A percentile compares a stretch with the other conserved stretches of the same genome.
phyloP scores from a whole-genome alignment of 2,888 invertebrate genomes.

The Perizoma flavofasciatum region DNA sequence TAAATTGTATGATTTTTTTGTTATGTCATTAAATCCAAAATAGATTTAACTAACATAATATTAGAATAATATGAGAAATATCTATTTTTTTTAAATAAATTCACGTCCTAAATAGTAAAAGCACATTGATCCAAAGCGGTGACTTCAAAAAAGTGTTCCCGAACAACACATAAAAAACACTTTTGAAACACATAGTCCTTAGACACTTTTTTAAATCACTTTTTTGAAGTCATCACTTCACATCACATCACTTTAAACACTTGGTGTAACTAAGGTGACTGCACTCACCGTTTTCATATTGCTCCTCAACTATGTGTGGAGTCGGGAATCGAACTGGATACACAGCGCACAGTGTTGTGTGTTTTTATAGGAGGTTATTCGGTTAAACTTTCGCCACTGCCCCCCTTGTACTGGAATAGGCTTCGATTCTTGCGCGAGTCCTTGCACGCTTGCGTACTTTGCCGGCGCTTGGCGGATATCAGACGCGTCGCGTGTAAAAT shows the following conservation, averaged over 20 bases:
- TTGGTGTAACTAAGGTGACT: slow-evolving; percentile 18
- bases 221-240: slow-evolving; percentile 77
- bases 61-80: neutral
- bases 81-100: slow-evolving; percentile 7
- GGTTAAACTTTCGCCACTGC: slow-evolving; percentile 80
- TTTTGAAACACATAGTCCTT: slow-evolving; percentile 35
- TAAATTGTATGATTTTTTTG: no score
- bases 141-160: slow-evolving; percentile 78
- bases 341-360: slow-evolving; percentile 63
- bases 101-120: slow-evolving; percentile 14
- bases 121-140: slow-evolving; percentile 45
- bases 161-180: slow-evolving; percentile 37
- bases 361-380: slow-evolving; percentile 82
- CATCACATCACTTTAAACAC: slow-evolving; percentile 57
- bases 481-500: slow-evolving; percentile 64
- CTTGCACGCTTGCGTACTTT: slow-evolving; percentile 63
- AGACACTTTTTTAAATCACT: slow-evolving; percentile 55
- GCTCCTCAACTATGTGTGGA: slow-evolving; percentile 76
- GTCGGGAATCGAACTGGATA: slow-evolving; percentile 80
- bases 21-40: no score
- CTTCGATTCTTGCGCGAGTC: slow-evolving; percentile 57
- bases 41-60: no score
- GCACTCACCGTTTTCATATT: slow-evolving; percentile 81
- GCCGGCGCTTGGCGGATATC: slow-evolving; percentile 57
- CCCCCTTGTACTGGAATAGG: slow-evolving; percentile 70